Percentiles rank a stretch among this genome's conserved stretches.
Evolutionary conservation across 2,113 vertebrate genomes (phyloP).

Genomic region (Sylvietta virens): DNA sequence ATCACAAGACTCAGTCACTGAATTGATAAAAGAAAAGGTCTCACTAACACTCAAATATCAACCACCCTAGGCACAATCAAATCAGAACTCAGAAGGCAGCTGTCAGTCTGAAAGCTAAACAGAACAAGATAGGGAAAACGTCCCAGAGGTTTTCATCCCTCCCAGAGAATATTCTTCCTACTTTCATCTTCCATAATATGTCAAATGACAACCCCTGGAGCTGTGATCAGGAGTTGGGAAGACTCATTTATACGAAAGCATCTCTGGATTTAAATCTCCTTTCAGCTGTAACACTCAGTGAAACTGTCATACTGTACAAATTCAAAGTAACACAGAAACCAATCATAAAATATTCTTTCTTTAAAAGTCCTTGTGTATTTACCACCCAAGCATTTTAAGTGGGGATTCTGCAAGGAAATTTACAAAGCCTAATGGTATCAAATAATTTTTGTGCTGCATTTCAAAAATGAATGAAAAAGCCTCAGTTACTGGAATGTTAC

Average conservation of each 20-base stretch:
- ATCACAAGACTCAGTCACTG: not conserved
- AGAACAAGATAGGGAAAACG: not conserved
- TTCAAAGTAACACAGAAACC: not conserved
- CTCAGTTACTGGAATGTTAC: not conserved
- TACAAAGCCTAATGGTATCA: not conserved
- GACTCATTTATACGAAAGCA: not conserved
- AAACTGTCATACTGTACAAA: accelerated
- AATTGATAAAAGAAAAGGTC: not conserved
- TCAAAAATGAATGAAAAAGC: not conserved
- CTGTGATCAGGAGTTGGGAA: not conserved
- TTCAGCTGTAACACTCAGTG: not conserved
- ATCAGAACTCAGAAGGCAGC: not conserved
- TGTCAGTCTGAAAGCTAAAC: not conserved
- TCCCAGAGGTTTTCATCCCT: not conserved
- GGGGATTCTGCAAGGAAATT: not conserved
- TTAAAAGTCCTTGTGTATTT: not conserved
- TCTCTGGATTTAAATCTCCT: not conserved
- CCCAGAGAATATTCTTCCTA: not conserved
- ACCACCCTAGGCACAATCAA: not conserved
- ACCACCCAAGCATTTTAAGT: not conserved
- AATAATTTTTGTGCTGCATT: not conserved
- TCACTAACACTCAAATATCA: not conserved
- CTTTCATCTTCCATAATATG: not conserved
- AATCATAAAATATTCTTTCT: not conserved
- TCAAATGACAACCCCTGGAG: not conserved